Percentiles rank a stretch among this genome's conserved stretches.
These are phyloP conservation scores for Aleiodes sp. DNA, from an alignment of 1,140 invertebrate genomes.

Conservation along the genomic window DNA sequence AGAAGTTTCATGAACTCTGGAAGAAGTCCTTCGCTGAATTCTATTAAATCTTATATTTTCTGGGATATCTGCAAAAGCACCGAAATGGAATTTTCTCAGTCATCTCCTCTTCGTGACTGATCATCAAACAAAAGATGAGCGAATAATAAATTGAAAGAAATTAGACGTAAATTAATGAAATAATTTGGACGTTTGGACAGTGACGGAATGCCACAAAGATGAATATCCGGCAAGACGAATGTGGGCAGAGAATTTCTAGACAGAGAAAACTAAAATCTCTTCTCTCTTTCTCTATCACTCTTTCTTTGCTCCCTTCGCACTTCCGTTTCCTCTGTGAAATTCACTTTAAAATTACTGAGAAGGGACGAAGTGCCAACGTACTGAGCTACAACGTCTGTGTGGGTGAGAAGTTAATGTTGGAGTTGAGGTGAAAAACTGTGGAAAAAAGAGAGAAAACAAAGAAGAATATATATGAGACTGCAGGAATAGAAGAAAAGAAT, in stretches of 20 bases:
- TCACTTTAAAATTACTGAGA: constrained; percentile 21
- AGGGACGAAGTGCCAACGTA: neutral
- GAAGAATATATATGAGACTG: neutral
- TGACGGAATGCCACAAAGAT: no score
- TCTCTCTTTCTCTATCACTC: neutral
- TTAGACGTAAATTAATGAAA: no score
- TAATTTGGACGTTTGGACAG: no score
- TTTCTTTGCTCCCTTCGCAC: neutral
- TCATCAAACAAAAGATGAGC: no score
- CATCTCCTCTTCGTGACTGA: no score
- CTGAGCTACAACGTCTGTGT: neutral
- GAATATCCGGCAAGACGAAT: no score
- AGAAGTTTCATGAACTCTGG: no score
- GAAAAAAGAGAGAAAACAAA: constrained; percentile 3
- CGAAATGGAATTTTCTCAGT: no score
- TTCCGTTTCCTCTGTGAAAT: constrained; percentile 34
- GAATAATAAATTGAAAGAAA: no score
- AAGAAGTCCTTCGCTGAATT: no score
- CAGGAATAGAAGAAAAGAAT: neutral
- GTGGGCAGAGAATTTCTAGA: neutral
- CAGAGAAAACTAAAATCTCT: constrained; percentile 12
- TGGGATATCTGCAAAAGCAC: no score
- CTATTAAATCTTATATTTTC: no score
- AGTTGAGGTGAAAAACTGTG: constrained; percentile 12
- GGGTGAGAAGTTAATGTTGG: neutral